Conservation (phyloP, 2,888 invertebrate species). For the Arrhopalites spinosus region DNA sequence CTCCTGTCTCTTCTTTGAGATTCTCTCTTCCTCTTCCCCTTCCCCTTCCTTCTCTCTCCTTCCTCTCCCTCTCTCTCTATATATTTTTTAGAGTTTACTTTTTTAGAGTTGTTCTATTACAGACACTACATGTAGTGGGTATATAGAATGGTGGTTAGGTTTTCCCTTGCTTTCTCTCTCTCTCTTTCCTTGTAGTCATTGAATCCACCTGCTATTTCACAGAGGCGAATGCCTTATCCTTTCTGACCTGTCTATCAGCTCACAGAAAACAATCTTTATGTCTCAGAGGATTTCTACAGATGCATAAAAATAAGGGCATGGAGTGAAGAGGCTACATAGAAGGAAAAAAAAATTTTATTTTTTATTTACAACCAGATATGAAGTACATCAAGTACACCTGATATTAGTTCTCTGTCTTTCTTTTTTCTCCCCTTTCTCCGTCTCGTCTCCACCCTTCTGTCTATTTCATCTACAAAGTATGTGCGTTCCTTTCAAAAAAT, state of each 20-base stretch:
- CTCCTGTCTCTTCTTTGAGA: constrained; percentile 7
- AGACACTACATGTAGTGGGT: too few relatives aligned
- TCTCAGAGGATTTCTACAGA: neutral
- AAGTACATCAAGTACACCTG: neutral
- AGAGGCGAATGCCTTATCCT: constrained; percentile 1
- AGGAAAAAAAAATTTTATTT: neutral
- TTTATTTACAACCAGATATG: too few relatives aligned
- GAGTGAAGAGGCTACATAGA: neutral
- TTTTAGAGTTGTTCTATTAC: too few relatives aligned
- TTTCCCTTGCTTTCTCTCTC: neutral
- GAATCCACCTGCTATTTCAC: constrained; percentile 12
- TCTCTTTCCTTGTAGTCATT: neutral
- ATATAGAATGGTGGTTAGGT: too few relatives aligned
- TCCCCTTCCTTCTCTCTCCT: too few relatives aligned
- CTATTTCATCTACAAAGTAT: neutral
- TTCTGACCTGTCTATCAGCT: neutral
- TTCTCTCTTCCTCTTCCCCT: constrained; percentile 16
- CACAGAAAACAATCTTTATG: neutral
- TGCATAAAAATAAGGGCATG: constrained; percentile 6
- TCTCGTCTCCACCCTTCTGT: neutral
- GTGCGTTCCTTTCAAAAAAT: neutral
- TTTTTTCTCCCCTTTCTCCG: neutral
- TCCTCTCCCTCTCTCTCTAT: too few relatives aligned
- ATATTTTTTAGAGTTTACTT: too few relatives aligned
- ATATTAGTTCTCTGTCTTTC: neutral